phyloP scores from a whole-genome alignment of 2,797 vertebrate species.

The Phataginus tetradactyla region DNA sequence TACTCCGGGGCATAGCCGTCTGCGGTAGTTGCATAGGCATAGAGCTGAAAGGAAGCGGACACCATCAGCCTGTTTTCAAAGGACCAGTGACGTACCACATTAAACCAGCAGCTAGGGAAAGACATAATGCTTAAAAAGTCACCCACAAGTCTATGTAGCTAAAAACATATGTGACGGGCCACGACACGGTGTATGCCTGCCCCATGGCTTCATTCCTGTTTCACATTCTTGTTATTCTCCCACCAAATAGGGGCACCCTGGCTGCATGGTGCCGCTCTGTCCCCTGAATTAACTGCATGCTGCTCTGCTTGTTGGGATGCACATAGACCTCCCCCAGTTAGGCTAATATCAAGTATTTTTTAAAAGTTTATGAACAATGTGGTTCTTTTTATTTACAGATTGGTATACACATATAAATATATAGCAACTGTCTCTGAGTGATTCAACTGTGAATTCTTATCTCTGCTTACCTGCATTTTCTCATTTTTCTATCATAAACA shows the following conservation, averaged over 20 bases:
- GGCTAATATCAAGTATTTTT: neutral
- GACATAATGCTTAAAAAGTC: neutral
- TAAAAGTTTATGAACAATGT: neutral
- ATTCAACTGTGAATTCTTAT: neutral
- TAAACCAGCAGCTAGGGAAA: neutral
- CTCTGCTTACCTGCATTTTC: neutral
- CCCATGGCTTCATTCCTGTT: neutral
- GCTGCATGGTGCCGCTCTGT: neutral
- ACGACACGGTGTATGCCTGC: rapidly evolving
- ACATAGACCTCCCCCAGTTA: neutral
- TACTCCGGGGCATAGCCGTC: constrained; percentile 85
- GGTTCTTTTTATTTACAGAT: neutral
- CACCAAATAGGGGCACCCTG: too few relatives aligned
- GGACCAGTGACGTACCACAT: neutral
- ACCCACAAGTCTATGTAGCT: neutral
- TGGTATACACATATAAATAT: neutral
- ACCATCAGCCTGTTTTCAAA: neutral
- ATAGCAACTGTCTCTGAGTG: neutral
- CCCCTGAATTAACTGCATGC: neutral
- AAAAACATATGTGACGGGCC: neutral
- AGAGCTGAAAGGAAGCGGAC: constrained; percentile 83
- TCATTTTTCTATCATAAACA: constrained; percentile 16
- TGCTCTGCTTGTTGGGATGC: neutral
- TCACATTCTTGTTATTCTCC: neutral
- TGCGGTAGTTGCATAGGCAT: constrained; percentile 85